A percentile compares a stretch with the other conserved stretches of the same genome.
Evolutionary conservation across 2,797 vertebrate genomes (phyloP).

Genomic region (Poeciliopsis infans): DNA sequence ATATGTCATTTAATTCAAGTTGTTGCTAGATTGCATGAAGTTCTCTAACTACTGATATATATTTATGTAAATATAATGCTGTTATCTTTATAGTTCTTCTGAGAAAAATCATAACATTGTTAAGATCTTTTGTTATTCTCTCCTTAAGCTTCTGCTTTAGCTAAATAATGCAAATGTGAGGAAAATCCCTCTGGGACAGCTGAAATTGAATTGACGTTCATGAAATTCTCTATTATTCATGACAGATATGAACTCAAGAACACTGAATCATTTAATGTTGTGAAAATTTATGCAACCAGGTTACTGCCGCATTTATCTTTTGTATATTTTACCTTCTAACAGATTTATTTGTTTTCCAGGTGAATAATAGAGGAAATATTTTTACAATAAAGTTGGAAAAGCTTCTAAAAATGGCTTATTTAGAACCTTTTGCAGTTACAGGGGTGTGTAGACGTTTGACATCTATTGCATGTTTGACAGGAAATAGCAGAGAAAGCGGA

Average conservation of each 20-base stretch:
- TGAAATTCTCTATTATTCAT: neutral
- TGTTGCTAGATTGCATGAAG: neutral
- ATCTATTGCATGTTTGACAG: constrained; percentile 61
- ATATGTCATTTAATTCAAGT: neutral
- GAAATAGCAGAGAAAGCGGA: constrained; percentile 64
- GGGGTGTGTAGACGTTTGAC: neutral
- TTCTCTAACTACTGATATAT: neutral
- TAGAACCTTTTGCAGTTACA: neutral
- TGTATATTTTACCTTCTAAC: neutral
- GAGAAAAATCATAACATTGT: neutral
- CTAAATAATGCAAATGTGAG: neutral
- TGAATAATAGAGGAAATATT: neutral
- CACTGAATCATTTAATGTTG: neutral
- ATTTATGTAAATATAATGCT: neutral
- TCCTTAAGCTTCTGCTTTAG: neutral
- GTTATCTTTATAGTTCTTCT: neutral
- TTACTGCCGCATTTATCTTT: neutral
- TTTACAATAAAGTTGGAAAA: neutral
- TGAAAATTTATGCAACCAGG: neutral
- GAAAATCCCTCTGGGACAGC: neutral
- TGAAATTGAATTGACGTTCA: neutral
- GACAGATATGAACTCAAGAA: neutral
- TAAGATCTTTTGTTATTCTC: neutral
- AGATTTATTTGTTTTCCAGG: neutral
- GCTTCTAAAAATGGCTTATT: neutral